These are phyloP conservation scores for Meganola albula DNA, from an alignment of 2,888 invertebrate species.

Conservation along the genomic window DNA sequence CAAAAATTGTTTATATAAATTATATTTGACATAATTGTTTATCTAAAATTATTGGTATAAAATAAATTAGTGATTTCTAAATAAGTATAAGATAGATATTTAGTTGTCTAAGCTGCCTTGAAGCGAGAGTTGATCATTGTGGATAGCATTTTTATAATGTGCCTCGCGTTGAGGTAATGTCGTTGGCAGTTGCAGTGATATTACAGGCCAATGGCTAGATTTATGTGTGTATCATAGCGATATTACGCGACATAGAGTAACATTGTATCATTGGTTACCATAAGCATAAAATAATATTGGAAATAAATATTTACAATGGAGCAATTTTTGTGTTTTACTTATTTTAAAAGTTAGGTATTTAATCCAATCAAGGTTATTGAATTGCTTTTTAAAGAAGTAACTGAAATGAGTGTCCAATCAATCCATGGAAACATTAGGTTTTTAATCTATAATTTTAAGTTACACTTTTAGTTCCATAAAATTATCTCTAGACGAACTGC, in stretches of 20 bases:
- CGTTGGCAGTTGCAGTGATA: slow-evolving; percentile 62
- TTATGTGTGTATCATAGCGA: slow-evolving; percentile 39
- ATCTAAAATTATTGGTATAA: slow-evolving; percentile 27
- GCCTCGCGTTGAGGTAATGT: slow-evolving; percentile 48
- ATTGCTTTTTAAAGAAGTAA: too few species aligned
- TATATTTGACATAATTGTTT: slow-evolving; percentile 37
- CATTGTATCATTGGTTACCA: slow-evolving; percentile 77
- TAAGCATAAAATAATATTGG: slow-evolving; percentile 73
- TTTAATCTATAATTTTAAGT: too few species aligned
- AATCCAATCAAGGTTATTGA: too few species aligned
- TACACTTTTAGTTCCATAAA: too few species aligned
- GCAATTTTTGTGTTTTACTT: slow-evolving; percentile 30
- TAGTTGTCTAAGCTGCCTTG: slow-evolving; percentile 60
- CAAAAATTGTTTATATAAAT: slow-evolving; percentile 35
- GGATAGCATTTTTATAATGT: slow-evolving; percentile 33
- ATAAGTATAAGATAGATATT: slow-evolving; percentile 44
- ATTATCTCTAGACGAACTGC: too few species aligned
- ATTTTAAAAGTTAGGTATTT: slow-evolving; percentile 1
- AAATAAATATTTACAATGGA: slow-evolving; percentile 76
- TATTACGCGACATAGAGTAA: slow-evolving; percentile 56
- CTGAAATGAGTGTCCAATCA: too few species aligned
- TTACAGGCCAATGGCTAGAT: slow-evolving; percentile 63
- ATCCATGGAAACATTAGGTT: too few species aligned
- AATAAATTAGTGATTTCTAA: slow-evolving; percentile 29
- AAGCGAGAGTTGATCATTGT: slow-evolving; percentile 45